Evolutionary conservation across 2,888 invertebrate genomes (phyloP).

Genomic region (Drepana falcataria): DNA sequence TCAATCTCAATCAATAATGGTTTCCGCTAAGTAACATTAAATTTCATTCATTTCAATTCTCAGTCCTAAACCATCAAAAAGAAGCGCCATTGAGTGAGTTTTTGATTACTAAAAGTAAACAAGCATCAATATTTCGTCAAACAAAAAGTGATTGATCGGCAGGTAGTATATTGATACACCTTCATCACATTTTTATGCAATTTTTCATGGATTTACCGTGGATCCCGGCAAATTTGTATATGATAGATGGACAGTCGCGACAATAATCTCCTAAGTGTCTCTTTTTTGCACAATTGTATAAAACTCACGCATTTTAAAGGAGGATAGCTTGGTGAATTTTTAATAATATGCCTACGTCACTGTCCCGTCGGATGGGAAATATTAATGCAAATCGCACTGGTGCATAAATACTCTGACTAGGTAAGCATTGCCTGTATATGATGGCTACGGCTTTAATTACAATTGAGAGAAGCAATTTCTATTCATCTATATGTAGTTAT

Average conservation of each 20-base stretch:
- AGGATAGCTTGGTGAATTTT: constrained; percentile 22
- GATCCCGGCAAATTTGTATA: constrained; percentile 1
- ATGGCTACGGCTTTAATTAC: no score
- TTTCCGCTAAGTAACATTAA: not conserved
- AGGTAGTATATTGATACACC: not conserved
- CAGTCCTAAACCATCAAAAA: not conserved
- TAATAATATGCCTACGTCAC: constrained; percentile 2
- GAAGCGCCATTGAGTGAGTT: not conserved
- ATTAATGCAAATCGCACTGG: constrained; percentile 32
- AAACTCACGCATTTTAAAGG: constrained; percentile 13
- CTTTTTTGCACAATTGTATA: constrained; percentile 7
- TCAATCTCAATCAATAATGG: no score
- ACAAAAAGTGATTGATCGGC: not conserved
- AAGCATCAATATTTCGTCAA: not conserved
- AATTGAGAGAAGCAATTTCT: no score
- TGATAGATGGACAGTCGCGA: constrained; percentile 13
- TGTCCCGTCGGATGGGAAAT: constrained; percentile 27
- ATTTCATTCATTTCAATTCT: not conserved
- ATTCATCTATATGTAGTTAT: no score
- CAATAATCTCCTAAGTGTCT: constrained; percentile 13
- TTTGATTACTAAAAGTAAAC: not conserved
- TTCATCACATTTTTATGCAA: not conserved
- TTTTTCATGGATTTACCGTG: not conserved
- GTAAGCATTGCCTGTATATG: constrained; percentile 15
- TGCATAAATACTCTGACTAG: constrained; percentile 27